Evolutionary conservation across 2,888 invertebrate species (phyloP), one percentile per base, ranked within the genome.

Genomic region (Carabus problematicus): DNA sequence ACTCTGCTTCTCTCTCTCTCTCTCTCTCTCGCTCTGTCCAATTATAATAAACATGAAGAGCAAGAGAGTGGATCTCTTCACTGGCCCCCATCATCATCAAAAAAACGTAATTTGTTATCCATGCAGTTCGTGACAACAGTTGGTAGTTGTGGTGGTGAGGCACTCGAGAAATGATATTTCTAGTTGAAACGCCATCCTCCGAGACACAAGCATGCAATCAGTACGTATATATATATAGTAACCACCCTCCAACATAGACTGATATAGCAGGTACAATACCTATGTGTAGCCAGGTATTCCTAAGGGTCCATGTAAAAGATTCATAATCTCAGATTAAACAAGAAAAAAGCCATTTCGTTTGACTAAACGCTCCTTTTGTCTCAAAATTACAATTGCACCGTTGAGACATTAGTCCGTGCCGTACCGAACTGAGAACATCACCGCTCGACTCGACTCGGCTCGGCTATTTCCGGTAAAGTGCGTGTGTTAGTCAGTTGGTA

Each of bases 241-340:
- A 29, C 56, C 29, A 29, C 29, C 12, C 56, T 39, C 8, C 2
- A 58, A 41, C 58, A 12, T 52, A 49, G 41, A 6, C 29, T 29
- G 29, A 29, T 29, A 29, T n/a, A 6, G 29, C 29, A 29, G 29
- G 29, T 29, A 29, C 6, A n/a, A 29, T 29, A 29, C 29, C 52
- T 18, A 45, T 61, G 55, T 61, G 75, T 78, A 77, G 77, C 77
- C 78, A 78, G 79, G 78, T 79, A 79, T 79, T 76, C 79, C 78
- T 75, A 62, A 61, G 76, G 77, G 79, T 77, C 74, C 73, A 75
- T 72, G 77, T 79, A 78, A 79, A 80, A 80, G 79, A 80, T 79
- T 80, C 80, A 80, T 80, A 80, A 80, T 80, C 79, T 76, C 75
- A 78, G 79, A 80, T 80, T 80, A 80, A 78, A 77, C 72, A 76